These are phyloP conservation scores for Achroia grisella DNA, from an alignment of 1,140 invertebrate genomes.

Conservation along the genomic window DNA sequence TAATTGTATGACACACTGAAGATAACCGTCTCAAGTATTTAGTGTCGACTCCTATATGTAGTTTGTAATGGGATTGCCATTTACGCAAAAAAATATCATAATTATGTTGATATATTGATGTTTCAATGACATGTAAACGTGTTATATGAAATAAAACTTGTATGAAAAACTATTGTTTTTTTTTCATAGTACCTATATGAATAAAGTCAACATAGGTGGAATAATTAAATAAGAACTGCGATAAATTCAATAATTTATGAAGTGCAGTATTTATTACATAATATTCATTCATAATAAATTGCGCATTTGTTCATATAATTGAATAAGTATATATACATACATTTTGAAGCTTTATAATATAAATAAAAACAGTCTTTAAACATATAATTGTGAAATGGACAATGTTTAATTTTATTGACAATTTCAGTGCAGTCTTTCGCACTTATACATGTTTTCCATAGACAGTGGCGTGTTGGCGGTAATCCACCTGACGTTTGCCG, in stretches of 20 bases:
- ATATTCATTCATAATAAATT: conserved; percentile 58
- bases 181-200: conserved; percentile 2
- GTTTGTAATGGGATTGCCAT: too few species aligned
- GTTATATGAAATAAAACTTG: conserved; percentile 48
- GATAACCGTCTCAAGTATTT: too few species aligned
- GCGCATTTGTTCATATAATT: conserved; percentile 60
- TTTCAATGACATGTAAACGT: conserved; percentile 43
- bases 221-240: conserved; percentile 21
- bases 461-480: too few species aligned
- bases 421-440: too few species aligned
- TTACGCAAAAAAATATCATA: conserved; percentile 15
- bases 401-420: too few species aligned
- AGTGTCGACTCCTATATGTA: too few species aligned
- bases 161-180: conserved; percentile 10
- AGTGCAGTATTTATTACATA: conserved; percentile 66
- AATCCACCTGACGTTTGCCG: too few species aligned
- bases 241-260: conserved; percentile 67
- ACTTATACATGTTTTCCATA: too few species aligned
- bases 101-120: conserved; percentile 34
- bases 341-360: conserved; percentile 40
- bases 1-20: too few species aligned
- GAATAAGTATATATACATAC: conserved; percentile 53
- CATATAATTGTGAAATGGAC: conserved; percentile 1
- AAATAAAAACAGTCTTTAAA: conserved; percentile 61
- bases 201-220: not conserved